These are phyloP conservation scores for Iselma pallidipennis DNA, from an alignment of 2,888 invertebrate species.

Conservation along the genomic window DNA sequence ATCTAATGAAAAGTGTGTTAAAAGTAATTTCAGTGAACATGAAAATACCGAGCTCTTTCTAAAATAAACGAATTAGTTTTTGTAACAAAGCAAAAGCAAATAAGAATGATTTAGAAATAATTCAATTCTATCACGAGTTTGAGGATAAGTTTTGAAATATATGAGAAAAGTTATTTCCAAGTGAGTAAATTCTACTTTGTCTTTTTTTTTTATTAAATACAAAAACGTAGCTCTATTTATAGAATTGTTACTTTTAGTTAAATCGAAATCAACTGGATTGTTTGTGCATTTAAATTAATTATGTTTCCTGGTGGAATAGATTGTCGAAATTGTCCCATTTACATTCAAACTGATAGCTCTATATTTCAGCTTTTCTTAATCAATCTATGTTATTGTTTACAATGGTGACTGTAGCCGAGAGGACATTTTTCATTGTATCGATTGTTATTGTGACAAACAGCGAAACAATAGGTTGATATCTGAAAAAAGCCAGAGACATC, in stretches of 20 bases:
- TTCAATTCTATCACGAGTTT: background rate
- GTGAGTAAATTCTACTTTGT: background rate
- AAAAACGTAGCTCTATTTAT: too few species aligned
- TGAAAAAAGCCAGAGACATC: background rate
- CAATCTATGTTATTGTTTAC: background rate
- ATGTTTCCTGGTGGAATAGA: too few species aligned
- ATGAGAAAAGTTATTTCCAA: background rate
- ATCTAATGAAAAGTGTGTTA: background rate
- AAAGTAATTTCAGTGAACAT: background rate
- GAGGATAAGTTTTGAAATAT: background rate
- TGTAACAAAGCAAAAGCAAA: background rate
- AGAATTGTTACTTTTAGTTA: too few species aligned
- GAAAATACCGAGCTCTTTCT: background rate
- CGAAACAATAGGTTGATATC: background rate
- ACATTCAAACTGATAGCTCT: background rate
- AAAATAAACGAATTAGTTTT: background rate
- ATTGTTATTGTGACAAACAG: background rate
- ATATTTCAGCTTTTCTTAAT: background rate
- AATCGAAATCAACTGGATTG: background rate
- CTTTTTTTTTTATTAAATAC: too few species aligned
- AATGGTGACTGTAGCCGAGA: background rate
- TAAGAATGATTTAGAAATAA: background rate
- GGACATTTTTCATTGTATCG: background rate
- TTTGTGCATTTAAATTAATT: too few species aligned
- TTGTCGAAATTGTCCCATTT: background rate